Evolutionary conservation across 2,888 invertebrate genomes (phyloP).

Genomic region (Oligia strigilis): DNA sequence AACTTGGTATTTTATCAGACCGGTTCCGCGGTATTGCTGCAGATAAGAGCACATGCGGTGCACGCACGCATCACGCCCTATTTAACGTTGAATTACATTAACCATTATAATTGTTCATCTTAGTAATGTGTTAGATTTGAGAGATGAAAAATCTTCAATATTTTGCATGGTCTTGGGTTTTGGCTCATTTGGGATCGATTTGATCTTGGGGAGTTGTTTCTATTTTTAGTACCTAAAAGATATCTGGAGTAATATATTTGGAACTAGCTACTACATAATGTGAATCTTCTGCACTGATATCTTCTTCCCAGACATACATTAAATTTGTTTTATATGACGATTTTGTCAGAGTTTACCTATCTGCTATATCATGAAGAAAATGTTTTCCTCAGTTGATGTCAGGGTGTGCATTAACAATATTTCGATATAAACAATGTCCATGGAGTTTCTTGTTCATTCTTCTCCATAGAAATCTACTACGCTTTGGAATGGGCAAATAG

Average conservation of each 20-base stretch:
- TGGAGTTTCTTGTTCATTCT: not conserved
- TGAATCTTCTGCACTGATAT: not conserved
- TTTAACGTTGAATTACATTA: slow-evolving; percentile 31
- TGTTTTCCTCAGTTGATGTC: not conserved
- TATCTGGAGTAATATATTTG: not conserved
- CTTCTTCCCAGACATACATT: not conserved
- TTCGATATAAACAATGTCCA: not conserved
- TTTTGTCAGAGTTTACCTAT: not conserved
- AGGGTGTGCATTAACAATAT: too few relatives aligned
- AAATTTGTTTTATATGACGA: too few relatives aligned
- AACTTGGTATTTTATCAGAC: slow-evolving; percentile 32
- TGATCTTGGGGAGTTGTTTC: not conserved
- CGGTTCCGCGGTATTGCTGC: slow-evolving; percentile 45
- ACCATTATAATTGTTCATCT: slow-evolving; percentile 2
- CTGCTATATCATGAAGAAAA: not conserved
- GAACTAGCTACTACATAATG: not conserved
- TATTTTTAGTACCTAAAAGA: not conserved
- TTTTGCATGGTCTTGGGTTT: not conserved
- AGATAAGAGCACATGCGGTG: slow-evolving; percentile 34
- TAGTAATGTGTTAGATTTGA: not conserved
- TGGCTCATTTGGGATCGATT: not conserved
- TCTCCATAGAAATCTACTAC: not conserved
- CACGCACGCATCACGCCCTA: slow-evolving; percentile 44
- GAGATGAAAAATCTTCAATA: not conserved
- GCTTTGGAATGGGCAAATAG: not conserved